Conservation (phyloP, 2,888 invertebrate species). For the Margaritifera margaritifera region DNA sequence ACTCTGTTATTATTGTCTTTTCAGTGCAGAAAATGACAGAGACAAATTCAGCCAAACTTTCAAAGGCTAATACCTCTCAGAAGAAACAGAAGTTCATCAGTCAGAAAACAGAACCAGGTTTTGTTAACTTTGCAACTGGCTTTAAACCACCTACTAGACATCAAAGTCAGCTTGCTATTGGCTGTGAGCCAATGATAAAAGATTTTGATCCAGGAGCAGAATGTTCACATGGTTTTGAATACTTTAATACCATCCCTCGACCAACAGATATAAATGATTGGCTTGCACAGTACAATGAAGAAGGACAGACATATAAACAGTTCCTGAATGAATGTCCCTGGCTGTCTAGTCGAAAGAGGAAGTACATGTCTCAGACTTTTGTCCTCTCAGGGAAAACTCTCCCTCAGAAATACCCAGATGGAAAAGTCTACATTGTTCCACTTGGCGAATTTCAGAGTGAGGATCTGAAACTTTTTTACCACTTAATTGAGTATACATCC, state of each 20-base stretch:
- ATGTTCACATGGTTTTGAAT: slow-evolving; percentile 20
- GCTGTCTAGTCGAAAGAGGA: slow-evolving; percentile 59
- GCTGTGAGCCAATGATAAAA: slow-evolving; percentile 32
- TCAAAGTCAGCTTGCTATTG: slow-evolving; percentile 52
- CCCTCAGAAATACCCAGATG: slow-evolving; percentile 57
- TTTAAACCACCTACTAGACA: slow-evolving; percentile 47
- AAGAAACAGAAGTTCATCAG: no score
- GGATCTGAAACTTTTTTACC: slow-evolving; percentile 43
- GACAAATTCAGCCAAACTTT: no score
- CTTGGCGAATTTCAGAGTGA: slow-evolving; percentile 59
- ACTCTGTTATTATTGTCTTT: no score
- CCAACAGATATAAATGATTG: slow-evolving; percentile 65
- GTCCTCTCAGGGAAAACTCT: slow-evolving; percentile 50
- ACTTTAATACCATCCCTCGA: slow-evolving; percentile 55
- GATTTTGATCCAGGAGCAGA: slow-evolving; percentile 27
- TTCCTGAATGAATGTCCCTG: slow-evolving; percentile 63
- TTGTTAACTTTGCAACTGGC: slow-evolving; percentile 56
- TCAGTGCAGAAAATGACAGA: no score
- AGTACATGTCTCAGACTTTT: slow-evolving; percentile 54
- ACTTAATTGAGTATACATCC: slow-evolving; percentile 59
- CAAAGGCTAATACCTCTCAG: no score
- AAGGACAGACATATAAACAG: slow-evolving; percentile 63
- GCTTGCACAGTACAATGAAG: slow-evolving; percentile 67
- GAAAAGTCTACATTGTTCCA: slow-evolving; percentile 64
- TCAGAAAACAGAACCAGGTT: no score